A percentile compares a stretch with the other conserved stretches of the same genome.
These are phyloP conservation scores for Rhineura floridana DNA, from an alignment of 2,113 vertebrate species.

Conservation along the genomic window DNA sequence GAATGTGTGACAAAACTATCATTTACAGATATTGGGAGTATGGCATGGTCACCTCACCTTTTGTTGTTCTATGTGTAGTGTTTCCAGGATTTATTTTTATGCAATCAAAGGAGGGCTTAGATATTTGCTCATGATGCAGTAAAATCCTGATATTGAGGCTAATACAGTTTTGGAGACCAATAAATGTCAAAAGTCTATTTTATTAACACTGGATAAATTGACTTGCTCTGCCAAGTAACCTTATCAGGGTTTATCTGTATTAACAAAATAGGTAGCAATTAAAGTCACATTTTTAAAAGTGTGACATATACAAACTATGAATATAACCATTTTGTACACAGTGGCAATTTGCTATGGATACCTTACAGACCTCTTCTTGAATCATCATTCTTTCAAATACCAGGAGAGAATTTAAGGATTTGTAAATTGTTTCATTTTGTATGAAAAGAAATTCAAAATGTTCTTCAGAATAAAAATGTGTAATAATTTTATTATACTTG, in stretches of 20 bases:
- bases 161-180: conserved; percentile 55
- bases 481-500: conserved; percentile 74
- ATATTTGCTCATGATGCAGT: conserved; percentile 68
- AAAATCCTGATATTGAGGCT: conserved; percentile 57
- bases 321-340: conserved; percentile 78
- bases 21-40: conserved; percentile 37
- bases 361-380: conserved; percentile 80
- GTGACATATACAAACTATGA: conserved; percentile 72
- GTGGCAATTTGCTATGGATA: conserved; percentile 78
- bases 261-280: conserved; percentile 74
- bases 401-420: conserved; percentile 78
- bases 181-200: conserved; percentile 65
- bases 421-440: conserved; percentile 84
- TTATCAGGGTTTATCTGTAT: conserved; percentile 75
- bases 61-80: conserved; percentile 63
- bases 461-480: conserved; percentile 79
- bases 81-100: conserved; percentile 74
- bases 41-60: conserved; percentile 57
- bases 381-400: conserved; percentile 80
- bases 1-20: conserved; percentile 19
- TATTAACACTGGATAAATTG: conserved; percentile 68
- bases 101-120: conserved; percentile 75
- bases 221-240: conserved; percentile 65
- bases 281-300: conserved; percentile 75
- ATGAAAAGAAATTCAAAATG: conserved; percentile 81